A percentile compares a stretch with the other conserved stretches of the same genome.
Conservation (phyloP, 2,797 vertebrate species). For the Thamnophis elegans region DNA sequence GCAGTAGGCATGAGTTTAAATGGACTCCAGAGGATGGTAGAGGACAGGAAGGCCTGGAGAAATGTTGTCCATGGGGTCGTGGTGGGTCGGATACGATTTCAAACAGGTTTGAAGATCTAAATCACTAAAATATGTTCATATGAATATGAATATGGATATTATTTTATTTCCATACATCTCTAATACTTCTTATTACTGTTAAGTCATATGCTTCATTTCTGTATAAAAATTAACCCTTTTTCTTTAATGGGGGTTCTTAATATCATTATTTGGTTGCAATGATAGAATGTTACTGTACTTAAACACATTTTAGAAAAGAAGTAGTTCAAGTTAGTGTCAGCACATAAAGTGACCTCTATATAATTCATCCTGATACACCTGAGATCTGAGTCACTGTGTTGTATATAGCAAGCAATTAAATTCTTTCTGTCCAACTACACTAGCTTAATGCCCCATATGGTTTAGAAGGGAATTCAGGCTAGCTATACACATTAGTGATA, state of each 20-base stretch:
- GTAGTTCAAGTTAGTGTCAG: background rate
- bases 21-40: no score
- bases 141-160: background rate
- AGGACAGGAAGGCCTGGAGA: no score
- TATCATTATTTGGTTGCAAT: background rate
- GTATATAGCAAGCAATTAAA: background rate
- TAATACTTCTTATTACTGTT: background rate
- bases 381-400: background rate
- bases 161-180: background rate
- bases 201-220: background rate
- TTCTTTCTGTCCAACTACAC: background rate
- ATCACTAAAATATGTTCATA: constrained; percentile 1
- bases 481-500: background rate
- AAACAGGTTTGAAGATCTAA: background rate
- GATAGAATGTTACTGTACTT: background rate
- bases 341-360: background rate
- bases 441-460: background rate
- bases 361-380: constrained; percentile 1
- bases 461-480: background rate
- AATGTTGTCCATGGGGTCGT: no score
- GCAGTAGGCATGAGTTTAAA: no score
- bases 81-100: no score
- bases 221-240: background rate
- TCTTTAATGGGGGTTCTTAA: background rate
- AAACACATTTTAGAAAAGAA: background rate